Base-by-base conservation (phyloP, 2,797 vertebrate species). In the Xenops minutus region DNA sequence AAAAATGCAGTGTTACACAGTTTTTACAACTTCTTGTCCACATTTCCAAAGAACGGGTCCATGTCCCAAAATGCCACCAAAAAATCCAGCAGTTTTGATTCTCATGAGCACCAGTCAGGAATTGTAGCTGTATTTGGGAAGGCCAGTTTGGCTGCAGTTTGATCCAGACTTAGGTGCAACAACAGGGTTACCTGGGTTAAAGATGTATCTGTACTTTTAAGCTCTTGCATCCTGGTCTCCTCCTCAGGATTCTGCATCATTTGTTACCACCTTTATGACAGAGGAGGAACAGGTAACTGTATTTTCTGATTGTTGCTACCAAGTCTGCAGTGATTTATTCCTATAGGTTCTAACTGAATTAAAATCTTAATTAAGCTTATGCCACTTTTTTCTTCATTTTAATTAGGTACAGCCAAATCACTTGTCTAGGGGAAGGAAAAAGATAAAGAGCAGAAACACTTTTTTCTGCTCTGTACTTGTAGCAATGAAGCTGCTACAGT, bases 351-450 rank as follows among this genome's bases (percentile, higher is more conserved):
- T 87, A 88, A 85, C 41, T 37, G 59, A 95, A 95, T 96, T 92
- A 96, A 96, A 96, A 96, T 86, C 83, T 96, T 97, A 96, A 96
- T 96, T 93, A 95, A 62, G 85, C 51, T 85, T 79, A 85, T 61
- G 68, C 67, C 61, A 87, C 76, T 85, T 95, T 85, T 94, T 92
- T 76, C 55, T 89, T 61, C 34, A 20, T 85, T 93, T 85, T 88
- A 95, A 95, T 95, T 90, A 94, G 77, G 29, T 79, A 58, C 10
- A 85, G 78, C 56, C 80, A 91, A 89, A 85, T 89, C 63, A 36
- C 74, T 92, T 92, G 68, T 91, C 88, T 80, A 48, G 20, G 49
- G 41, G 23, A 88, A 87, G 34, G 36, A 51, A 62, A 89, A 87
- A 68, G 87, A 89, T 75, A 63, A 79, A 89, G 75, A 86, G 29